Base-by-base conservation (phyloP, 2,113 vertebrate genomes). In the Pseudopodoces humilis region DNA sequence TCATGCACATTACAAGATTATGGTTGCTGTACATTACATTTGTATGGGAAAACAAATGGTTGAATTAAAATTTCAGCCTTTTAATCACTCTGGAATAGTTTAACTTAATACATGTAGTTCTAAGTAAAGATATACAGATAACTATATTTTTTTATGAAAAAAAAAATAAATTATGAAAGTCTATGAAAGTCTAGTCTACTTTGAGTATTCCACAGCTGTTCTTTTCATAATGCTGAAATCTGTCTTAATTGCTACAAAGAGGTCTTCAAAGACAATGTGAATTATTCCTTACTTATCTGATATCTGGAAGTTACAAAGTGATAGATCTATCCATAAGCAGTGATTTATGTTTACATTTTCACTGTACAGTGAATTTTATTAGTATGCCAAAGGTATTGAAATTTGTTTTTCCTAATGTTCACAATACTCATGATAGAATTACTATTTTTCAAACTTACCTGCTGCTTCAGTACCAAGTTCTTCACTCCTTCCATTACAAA, bases 401-500 rank as follows among this genome's bases (percentile, higher is more conserved):
- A 92, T 53, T 31, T 70, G 27, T 76, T 88, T 85, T 71, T 44
- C 33, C 41, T 60, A n/a, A 33, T 68, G n/a, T 84, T 85, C 27
- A 76, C 39, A 72, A 28, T 52, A 35, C 15, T 65, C 16, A 62
- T 4, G 2, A 39, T 7, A 92, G 17, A 47, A 10, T 21, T 65
- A 70, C 6, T 47, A 3, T 1, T 69, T 59, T 74, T 74, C 67
- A 71, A 86, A 98, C 99, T 98, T 97, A 99, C 99, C 95, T 99
- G 99, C 67, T 99, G 99, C 93, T 99, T 99, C 92, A 99, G 86
- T 59, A 99, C 99, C 70, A 99, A 98, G 97, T 99, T 99, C 98
- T 99, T 99, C 92, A 99, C 99, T 62, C 99, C 99, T 98, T 99
- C 99, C 99, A 99, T 99, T 72, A 99, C 99, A 96, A 99, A 99